phyloP scores from a whole-genome alignment of 2,113 vertebrate species.

The Sakesphorus luctuosus region DNA sequence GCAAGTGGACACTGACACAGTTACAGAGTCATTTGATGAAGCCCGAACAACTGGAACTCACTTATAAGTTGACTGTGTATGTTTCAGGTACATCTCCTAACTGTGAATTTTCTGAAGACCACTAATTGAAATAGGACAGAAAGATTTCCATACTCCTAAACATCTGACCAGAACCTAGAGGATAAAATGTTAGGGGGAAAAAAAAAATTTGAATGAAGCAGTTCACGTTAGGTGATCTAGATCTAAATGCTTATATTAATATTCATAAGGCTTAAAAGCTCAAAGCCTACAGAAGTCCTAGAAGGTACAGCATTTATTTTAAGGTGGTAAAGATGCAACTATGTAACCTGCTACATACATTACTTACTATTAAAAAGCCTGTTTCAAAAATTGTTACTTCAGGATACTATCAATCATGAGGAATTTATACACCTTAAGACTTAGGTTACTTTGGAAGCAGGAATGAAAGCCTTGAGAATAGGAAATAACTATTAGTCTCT shows the following conservation, averaged over 20 bases:
- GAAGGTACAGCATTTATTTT: not conserved
- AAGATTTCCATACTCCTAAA: not conserved
- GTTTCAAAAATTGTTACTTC: not conserved
- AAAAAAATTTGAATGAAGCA: not conserved
- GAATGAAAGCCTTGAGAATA: not conserved
- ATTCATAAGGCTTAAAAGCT: not conserved
- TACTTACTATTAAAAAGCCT: not conserved
- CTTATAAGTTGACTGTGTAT: not conserved
- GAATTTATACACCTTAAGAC: not conserved
- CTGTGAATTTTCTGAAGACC: not conserved
- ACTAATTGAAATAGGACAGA: not conserved
- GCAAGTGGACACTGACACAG: not conserved
- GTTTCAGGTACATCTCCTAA: not conserved
- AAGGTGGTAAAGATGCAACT: not conserved
- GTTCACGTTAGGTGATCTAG: not conserved
- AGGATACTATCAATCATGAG: not conserved
- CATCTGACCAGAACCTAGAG: not conserved
- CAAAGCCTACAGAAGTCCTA: not conserved
- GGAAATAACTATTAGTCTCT: not conserved
- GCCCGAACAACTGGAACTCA: not conserved
- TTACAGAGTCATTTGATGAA: not conserved
- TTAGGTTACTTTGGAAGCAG: not conserved
- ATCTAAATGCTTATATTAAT: not conserved
- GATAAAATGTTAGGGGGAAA: not conserved
- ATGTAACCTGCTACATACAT: not conserved